phyloP scores from a whole-genome alignment of 2,113 vertebrate genomes.

The Eudorcas thomsonii region DNA sequence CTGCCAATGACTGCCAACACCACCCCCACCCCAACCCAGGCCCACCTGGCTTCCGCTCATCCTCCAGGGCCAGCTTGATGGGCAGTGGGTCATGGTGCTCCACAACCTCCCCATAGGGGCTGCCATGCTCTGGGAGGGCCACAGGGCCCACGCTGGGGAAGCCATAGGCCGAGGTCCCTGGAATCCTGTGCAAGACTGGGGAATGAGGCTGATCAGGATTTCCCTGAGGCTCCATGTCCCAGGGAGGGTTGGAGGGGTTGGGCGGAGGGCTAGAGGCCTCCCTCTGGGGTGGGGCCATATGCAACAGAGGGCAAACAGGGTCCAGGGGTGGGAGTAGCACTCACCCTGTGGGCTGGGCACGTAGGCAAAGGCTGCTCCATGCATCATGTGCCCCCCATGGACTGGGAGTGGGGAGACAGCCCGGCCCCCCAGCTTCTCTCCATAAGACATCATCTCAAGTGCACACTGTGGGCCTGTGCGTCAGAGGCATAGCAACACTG shows the following conservation, averaged over 20 bases:
- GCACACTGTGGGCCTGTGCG: not conserved
- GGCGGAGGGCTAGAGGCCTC: not conserved
- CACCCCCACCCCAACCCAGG: not conserved
- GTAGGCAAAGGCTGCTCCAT: conserved; percentile 70
- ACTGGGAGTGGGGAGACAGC: conserved; percentile 61
- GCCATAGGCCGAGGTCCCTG: conserved; percentile 71
- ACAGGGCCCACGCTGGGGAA: conserved; percentile 70
- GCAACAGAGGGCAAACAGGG: not conserved
- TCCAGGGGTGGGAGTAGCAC: not conserved
- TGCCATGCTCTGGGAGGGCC: conserved; percentile 80
- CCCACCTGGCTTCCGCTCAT: conserved; percentile 82
- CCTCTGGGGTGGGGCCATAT: not conserved
- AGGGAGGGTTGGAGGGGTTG: not conserved
- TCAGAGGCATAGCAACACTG: not conserved
- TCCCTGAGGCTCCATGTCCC: not conserved
- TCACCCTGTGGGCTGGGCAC: conserved; percentile 80
- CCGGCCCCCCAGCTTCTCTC: conserved; percentile 53
- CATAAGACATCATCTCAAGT: conserved; percentile 62
- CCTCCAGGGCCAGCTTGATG: conserved; percentile 71
- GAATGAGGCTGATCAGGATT: not conserved
- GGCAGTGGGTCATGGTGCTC: conserved; percentile 71
- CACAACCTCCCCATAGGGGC: conserved; percentile 77
- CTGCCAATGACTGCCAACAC: not conserved
- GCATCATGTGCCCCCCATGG: conserved; percentile 30
- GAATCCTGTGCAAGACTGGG: conserved; percentile 80